Percentiles rank a stretch among this genome's conserved stretches.
Evolutionary conservation across 2,888 invertebrate species (phyloP).

Genomic region (Drosophila glabriapex): DNA sequence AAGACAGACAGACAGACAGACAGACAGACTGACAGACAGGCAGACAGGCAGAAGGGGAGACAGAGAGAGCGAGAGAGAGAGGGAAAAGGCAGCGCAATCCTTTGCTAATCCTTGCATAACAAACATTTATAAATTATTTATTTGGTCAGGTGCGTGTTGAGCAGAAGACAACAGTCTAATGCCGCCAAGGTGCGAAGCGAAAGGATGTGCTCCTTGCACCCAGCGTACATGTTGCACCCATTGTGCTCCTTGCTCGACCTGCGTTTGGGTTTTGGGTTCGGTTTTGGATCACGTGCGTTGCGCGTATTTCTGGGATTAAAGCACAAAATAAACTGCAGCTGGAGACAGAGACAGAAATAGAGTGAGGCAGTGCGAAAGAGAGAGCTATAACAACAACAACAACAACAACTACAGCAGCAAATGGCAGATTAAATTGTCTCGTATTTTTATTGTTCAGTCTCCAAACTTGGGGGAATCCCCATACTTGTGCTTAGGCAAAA

Average conservation of each 20-base stretch:
- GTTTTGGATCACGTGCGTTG: constrained; percentile 36
- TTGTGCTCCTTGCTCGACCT: neutral
- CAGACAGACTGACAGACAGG: neutral
- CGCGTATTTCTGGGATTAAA: constrained; percentile 37
- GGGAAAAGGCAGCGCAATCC: constrained; percentile 52
- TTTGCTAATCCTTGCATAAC: constrained; percentile 60
- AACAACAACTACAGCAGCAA: neutral
- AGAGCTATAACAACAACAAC: neutral
- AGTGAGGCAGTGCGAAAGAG: neutral
- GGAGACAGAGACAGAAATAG: neutral
- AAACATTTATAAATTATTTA: constrained; percentile 68
- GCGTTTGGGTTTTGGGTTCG: neutral
- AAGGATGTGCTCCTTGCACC: constrained; percentile 5
- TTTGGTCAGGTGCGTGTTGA: constrained; percentile 17
- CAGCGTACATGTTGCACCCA: neutral
- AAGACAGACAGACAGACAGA: neutral
- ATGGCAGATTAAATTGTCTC: constrained; percentile 65
- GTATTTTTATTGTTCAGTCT: constrained; percentile 57
- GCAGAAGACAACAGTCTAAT: neutral
- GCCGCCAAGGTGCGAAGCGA: constrained; percentile 2
- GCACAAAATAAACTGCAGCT: constrained; percentile 42
- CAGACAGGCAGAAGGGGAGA: neutral
- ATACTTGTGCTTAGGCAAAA: constrained; percentile 24
- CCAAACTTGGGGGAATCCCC: constrained; percentile 10
- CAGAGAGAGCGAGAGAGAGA: neutral